A percentile compares a stretch with the other conserved stretches of the same genome.
phyloP scores from a whole-genome alignment of 1,140 invertebrate genomes.

The Sarcophaga peregrina region DNA sequence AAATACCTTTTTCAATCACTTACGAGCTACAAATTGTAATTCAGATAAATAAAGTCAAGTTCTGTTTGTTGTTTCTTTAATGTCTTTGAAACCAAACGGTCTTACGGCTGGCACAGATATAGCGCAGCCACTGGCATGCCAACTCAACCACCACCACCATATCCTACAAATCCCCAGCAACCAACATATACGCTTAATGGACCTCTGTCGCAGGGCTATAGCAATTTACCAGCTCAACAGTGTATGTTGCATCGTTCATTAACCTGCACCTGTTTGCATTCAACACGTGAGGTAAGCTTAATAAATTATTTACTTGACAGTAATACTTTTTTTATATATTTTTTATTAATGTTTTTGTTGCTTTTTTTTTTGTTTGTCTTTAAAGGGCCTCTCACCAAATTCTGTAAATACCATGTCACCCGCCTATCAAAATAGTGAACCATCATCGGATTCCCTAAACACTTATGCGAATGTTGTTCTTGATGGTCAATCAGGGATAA shows the following conservation, averaged over 20 bases:
- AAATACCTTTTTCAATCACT: not conserved
- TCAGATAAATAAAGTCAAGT: conserved; percentile 57
- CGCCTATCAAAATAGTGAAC: conserved; percentile 74
- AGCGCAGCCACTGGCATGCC: conserved; percentile 66
- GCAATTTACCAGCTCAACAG: conserved; percentile 65
- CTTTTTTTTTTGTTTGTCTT: too few species aligned
- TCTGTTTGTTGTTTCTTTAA: conserved; percentile 54
- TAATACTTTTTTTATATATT: too few species aligned
- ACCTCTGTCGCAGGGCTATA: conserved; percentile 57
- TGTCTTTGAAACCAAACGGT: conserved; percentile 67
- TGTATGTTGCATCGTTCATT: conserved; percentile 75
- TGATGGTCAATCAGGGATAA: conserved; percentile 48
- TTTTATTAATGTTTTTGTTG: too few species aligned
- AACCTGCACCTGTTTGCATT: conserved; percentile 71
- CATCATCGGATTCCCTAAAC: conserved; percentile 70
- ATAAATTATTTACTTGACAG: not conserved
- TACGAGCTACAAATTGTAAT: not conserved
- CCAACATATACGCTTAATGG: conserved; percentile 67
- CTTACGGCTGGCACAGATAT: conserved; percentile 67
- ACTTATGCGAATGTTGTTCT: conserved; percentile 64
- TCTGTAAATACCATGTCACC: conserved; percentile 73
- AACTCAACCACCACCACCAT: conserved; percentile 69
- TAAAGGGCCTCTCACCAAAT: conserved; percentile 74
- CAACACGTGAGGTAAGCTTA: conserved; percentile 60
- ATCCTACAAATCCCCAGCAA: conserved; percentile 62